Percentiles rank a stretch among this genome's conserved stretches.
Evolutionary conservation across 1,140 invertebrate species (phyloP).

Genomic region (Prorops nasuta): DNA sequence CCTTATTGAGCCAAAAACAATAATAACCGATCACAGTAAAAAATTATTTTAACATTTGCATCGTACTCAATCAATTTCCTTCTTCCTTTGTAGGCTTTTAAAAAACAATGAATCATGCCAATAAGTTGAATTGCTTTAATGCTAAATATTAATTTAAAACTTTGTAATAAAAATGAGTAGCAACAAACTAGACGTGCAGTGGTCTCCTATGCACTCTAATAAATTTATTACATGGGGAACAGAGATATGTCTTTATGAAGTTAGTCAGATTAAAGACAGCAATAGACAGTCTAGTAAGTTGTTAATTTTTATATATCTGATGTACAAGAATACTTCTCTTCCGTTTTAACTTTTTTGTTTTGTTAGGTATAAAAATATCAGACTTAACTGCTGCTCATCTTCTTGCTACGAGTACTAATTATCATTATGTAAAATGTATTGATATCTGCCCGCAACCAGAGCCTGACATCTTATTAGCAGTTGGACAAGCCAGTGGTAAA

Average conservation of each 20-base stretch:
- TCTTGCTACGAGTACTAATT: constrained; percentile 65
- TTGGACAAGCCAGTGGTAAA: constrained; percentile 85
- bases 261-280: constrained; percentile 61
- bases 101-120: too few species aligned
- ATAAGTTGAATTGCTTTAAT: too few species aligned
- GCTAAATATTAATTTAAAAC: too few species aligned
- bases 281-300: constrained; percentile 61
- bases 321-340: constrained; percentile 16
- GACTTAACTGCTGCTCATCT: constrained; percentile 66
- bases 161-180: constrained; percentile 57
- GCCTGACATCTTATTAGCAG: constrained; percentile 75
- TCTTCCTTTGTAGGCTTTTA: too few species aligned
- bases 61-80: too few species aligned
- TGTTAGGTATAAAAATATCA: constrained; percentile 66
- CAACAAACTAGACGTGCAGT: constrained; percentile 71
- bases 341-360: constrained; percentile 29
- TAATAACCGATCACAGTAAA: too few species aligned
- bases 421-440: constrained; percentile 73
- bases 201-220: constrained; percentile 74
- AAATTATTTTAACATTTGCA: too few species aligned
- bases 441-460: constrained; percentile 74
- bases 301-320: neutral
- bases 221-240: constrained; percentile 86
- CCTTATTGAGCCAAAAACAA: too few species aligned
- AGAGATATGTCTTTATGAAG: constrained; percentile 81